Evolutionary conservation across 2,888 invertebrate species (phyloP).

Genomic region (Mesoligia furuncula): DNA sequence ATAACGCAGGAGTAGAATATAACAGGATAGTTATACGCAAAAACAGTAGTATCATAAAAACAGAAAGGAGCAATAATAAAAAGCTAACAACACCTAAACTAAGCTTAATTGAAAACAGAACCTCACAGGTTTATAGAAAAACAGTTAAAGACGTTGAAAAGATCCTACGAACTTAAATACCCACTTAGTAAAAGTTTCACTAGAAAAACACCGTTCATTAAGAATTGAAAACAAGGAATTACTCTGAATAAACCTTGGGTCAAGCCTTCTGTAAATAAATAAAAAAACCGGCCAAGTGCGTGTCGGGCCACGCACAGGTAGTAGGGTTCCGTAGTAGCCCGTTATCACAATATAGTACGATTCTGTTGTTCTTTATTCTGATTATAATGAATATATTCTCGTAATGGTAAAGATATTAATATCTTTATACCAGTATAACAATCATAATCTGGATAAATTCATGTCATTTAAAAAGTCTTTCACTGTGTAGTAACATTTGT

Average conservation of each 20-base stretch:
- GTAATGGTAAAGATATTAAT: too few relatives aligned
- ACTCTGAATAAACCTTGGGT: not conserved
- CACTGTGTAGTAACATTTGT: too few relatives aligned
- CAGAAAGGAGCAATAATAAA: not conserved
- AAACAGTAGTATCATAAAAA: not conserved
- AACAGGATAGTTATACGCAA: not conserved
- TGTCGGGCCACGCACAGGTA: too few relatives aligned
- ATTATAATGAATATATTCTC: too few relatives aligned
- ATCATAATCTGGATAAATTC: too few relatives aligned
- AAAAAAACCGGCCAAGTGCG: too few relatives aligned
- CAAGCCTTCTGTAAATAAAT: too few relatives aligned
- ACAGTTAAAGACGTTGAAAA: not conserved
- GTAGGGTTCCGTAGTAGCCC: too few relatives aligned
- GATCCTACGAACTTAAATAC: not conserved
- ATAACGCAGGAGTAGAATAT: not conserved
- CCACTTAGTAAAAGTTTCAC: not conserved
- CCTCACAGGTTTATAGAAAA: not conserved
- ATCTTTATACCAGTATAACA: too few relatives aligned
- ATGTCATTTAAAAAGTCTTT: too few relatives aligned
- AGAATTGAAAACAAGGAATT: not conserved
- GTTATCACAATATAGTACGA: too few relatives aligned
- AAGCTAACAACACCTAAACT: not conserved
- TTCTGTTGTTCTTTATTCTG: too few relatives aligned
- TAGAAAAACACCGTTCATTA: not conserved
- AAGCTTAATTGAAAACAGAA: not conserved